Evolutionary conservation across 2,888 invertebrate genomes (phyloP).

Genomic region (Campoletis raptor): DNA sequence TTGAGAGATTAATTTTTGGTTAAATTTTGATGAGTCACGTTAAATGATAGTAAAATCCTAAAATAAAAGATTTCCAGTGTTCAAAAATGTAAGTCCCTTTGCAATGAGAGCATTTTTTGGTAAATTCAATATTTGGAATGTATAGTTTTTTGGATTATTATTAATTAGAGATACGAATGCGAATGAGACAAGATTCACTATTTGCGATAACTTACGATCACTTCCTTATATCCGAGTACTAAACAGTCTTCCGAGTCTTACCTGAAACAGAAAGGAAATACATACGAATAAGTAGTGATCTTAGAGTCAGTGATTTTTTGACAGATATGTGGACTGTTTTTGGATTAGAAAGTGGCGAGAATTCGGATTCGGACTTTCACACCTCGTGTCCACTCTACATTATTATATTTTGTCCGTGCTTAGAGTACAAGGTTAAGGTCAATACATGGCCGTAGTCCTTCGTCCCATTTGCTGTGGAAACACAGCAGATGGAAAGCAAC

Average conservation of each 20-base stretch:
- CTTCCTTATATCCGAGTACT: conserved; percentile 64
- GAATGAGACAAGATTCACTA: conserved; percentile 22
- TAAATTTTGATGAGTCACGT: neutral
- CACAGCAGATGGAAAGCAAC: neutral
- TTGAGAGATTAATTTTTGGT: neutral
- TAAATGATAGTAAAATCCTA: neutral
- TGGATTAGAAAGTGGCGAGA: conserved; percentile 9
- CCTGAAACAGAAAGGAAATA: conserved; percentile 57
- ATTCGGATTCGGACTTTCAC: conserved; percentile 2
- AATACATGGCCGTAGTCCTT: neutral
- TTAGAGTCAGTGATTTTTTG: neutral
- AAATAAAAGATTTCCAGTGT: neutral
- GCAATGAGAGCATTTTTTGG: neutral
- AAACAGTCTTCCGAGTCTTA: conserved; percentile 64
- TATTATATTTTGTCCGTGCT: conserved; percentile 14
- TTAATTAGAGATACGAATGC: neutral
- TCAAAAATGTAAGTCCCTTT: neutral
- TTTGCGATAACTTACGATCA: conserved; percentile 63
- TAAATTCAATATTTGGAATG: neutral
- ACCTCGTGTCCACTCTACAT: neutral
- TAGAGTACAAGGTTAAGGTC: conserved; percentile 34
- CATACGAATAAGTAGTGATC: neutral
- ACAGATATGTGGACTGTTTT: neutral
- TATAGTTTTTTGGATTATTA: neutral
- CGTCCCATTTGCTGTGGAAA: neutral